Conservation (phyloP, 2,888 invertebrate genomes). For the Polydesmus complanatus region DNA sequence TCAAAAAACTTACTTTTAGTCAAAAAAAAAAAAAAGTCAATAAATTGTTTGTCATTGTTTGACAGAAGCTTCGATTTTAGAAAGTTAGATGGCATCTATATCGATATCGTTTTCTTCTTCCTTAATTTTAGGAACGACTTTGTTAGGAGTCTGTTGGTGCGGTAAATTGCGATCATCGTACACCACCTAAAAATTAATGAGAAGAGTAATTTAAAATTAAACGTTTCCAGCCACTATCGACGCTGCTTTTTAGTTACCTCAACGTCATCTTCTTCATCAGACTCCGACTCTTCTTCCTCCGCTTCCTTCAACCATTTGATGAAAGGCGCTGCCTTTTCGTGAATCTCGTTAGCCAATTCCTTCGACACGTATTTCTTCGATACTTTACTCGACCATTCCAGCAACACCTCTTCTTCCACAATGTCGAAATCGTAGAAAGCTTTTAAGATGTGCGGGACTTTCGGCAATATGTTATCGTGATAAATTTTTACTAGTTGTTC, state of each 20-base stretch:
- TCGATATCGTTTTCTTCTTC: constrained; percentile 72
- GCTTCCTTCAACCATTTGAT: constrained; percentile 87
- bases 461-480: constrained; percentile 61
- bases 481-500: constrained; percentile 81
- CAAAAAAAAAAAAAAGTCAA: too few species aligned
- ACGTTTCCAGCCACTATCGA: background rate
- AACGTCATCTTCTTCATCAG: constrained; percentile 58
- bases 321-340: constrained; percentile 81
- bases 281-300: constrained; percentile 72
- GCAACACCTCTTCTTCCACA: constrained; percentile 79
- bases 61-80: too few species aligned
- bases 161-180: constrained; percentile 64
- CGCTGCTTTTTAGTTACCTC: constrained; percentile 37
- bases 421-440: constrained; percentile 89
- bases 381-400: constrained; percentile 87
- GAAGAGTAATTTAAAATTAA: background rate
- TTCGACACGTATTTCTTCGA: constrained; percentile 80
- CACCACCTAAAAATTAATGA: constrained; percentile 47
- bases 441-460: constrained; percentile 78
- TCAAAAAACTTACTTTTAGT: too few species aligned
- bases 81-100: constrained; percentile 72
- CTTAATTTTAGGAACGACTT: constrained; percentile 31
- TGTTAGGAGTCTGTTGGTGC: constrained; percentile 12
- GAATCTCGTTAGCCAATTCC: constrained; percentile 81
- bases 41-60: too few species aligned